These are phyloP conservation scores for Ophioninae sp. DNA, from an alignment of 2,888 invertebrate species.

Conservation along the genomic window DNA sequence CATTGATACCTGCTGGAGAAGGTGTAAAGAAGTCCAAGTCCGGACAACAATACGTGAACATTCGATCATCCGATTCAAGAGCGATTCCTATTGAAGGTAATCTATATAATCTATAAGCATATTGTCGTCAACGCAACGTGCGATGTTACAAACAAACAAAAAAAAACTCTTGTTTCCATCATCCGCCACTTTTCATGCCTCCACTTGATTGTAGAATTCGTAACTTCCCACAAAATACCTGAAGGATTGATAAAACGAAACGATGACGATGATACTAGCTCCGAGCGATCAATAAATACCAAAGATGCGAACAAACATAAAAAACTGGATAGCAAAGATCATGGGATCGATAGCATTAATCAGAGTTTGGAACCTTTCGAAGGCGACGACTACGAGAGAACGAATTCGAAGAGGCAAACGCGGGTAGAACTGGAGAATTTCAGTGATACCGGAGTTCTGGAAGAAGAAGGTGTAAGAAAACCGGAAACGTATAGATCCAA, in stretches of 20 bases:
- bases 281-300: constrained; percentile 66
- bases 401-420: constrained; percentile 71
- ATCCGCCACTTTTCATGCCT: not conserved
- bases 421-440: constrained; percentile 76
- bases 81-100: constrained; percentile 70
- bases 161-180: not conserved
- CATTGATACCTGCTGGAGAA: constrained; percentile 82
- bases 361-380: constrained; percentile 66
- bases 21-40: constrained; percentile 85
- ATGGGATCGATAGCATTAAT: constrained; percentile 53
- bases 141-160: not conserved
- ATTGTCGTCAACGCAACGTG: not conserved
- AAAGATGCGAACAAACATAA: constrained; percentile 71
- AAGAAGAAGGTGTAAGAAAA: constrained; percentile 73
- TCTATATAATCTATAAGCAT: not conserved
- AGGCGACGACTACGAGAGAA: constrained; percentile 66
- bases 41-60: constrained; percentile 86
- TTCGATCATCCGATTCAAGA: constrained; percentile 80
- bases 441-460: constrained; percentile 74
- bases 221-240: constrained; percentile 88
- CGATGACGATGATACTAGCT: constrained; percentile 73
- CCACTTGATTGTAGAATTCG: constrained; percentile 81
- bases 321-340: constrained; percentile 71
- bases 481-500: constrained; percentile 67
- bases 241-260: constrained; percentile 79